A percentile compares a stretch with the other conserved stretches of the same genome.
These are phyloP conservation scores for Protobothrops flavoviridis DNA, from an alignment of 2,113 vertebrate genomes.

Conservation along the genomic window DNA sequence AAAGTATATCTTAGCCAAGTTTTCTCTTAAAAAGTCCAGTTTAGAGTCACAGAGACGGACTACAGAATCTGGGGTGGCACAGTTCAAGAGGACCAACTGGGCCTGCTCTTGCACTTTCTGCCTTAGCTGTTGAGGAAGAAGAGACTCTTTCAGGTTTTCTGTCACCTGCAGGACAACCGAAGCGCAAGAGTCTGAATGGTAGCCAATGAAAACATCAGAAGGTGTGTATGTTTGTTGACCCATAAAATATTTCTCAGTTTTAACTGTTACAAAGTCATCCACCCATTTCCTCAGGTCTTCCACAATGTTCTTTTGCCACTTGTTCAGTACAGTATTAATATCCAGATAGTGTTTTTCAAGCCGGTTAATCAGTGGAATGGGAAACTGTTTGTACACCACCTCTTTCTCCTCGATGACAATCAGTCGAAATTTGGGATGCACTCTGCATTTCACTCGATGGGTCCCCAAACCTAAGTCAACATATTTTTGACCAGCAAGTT, in stretches of 20 bases:
- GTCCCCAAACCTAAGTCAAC: conserved; percentile 94
- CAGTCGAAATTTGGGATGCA: conserved; percentile 85
- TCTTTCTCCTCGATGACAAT: conserved; percentile 94
- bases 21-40: conserved; percentile 58
- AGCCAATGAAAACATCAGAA: conserved; percentile 87
- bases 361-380: conserved; percentile 95
- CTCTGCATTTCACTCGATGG: conserved; percentile 94
- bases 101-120: conserved; percentile 63
- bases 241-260: conserved; percentile 29
- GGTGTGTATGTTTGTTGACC: conserved; percentile 70
- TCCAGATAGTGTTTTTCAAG: conserved; percentile 97
- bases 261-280: conserved; percentile 59
- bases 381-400: conserved; percentile 88
- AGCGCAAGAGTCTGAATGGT: conserved; percentile 87
- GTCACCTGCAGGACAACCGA: conserved; percentile 84
- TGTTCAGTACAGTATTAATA: conserved; percentile 80
- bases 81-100: conserved; percentile 78
- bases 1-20: conserved; percentile 75
- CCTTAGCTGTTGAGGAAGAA: conserved; percentile 41
- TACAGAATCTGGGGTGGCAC: conserved; percentile 88
- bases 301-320: conserved; percentile 73
- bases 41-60: conserved; percentile 74
- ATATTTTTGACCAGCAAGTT: conserved; percentile 91
- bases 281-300: conserved; percentile 78
- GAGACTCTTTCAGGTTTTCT: conserved; percentile 53